Conservation (phyloP, 2,797 vertebrate species). For the Dermochelys coriacea region DNA sequence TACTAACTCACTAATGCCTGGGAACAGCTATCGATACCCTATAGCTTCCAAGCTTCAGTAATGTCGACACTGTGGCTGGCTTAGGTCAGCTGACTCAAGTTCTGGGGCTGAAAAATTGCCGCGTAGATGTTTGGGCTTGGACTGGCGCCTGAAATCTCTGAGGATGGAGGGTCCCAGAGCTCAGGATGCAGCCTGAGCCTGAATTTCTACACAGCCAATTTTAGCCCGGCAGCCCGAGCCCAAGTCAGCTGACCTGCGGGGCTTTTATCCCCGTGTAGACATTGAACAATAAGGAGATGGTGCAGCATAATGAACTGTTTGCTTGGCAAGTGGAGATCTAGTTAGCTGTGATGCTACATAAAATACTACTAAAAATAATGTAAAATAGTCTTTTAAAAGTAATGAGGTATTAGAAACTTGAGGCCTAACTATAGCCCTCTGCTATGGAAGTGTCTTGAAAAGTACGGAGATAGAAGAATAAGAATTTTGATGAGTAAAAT, state of each 20-base stretch:
- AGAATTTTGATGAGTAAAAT: neutral
- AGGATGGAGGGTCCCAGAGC: too few species aligned
- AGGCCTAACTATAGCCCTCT: neutral
- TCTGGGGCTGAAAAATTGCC: too few species aligned
- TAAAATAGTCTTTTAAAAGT: neutral
- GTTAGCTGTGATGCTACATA: neutral
- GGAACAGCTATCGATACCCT: accelerated
- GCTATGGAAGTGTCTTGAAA: slow-evolving; percentile 10
- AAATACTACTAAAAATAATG: neutral
- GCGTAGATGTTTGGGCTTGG: too few species aligned
- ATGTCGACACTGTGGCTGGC: too few species aligned
- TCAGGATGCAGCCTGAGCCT: neutral
- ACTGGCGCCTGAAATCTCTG: too few species aligned
- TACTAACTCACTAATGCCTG: neutral
- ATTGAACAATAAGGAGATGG: slow-evolving; percentile 11
- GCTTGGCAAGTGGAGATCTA: neutral
- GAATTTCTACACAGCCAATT: neutral
- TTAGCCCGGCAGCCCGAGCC: neutral
- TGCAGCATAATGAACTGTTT: neutral
- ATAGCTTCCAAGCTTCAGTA: too few species aligned
- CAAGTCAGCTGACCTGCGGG: neutral
- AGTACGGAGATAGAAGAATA: neutral
- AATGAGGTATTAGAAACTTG: neutral
- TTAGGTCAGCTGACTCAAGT: too few species aligned
- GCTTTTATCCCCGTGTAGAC: neutral